Base-by-base conservation (phyloP, 1,140 invertebrate genomes). In the Trichomalopsis sarcophagae region DNA sequence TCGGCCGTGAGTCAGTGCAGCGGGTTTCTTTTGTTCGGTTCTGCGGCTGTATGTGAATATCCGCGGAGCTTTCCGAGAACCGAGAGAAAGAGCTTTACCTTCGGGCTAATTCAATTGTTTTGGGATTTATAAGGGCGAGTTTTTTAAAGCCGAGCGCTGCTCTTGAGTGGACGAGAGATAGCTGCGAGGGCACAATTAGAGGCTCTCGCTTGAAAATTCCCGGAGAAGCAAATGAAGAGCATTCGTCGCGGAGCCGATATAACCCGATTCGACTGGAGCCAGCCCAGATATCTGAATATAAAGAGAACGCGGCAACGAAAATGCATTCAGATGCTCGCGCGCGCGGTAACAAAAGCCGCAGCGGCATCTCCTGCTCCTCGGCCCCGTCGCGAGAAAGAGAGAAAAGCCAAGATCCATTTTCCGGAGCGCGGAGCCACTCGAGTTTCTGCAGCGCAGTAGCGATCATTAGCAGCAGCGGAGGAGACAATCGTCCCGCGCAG, bases 401-500 rank as follows among this genome's bases (percentile, higher is more conserved):
- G 21, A 47, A 47, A 40, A 81, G 44, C 14, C 13, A 23, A 23
- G 62, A 44, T 81, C 36, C 79, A 47, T 44, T 81, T 71, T 71
- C 21, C 40, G 27, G 33, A 36, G 11, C 14, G 6, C 10, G 3
- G 68, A 74, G 1, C 17, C 3, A 17, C 69, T 73, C 33, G 69
- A 66, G n/a, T 62, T 44, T 33, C 62, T 14, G 36, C 11, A 27
- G 27, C 27, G 27, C 27, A 27, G 33, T 7, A 1, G n/a, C 3
- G 7, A 44, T 44, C 40, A 44, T 44, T 50, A 50, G 47, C 47
- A 44, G 47, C 13, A 17, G 14, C 71, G 2, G 33, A 55, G n/a
- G 73, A 36, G 33, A 66, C 74, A 83, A 83, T 83, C 75, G 66
- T 50, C 82, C 17, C 50, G 50, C 27, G 27, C 27, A 77, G 55